phyloP scores from a whole-genome alignment of 2,888 invertebrate species.

The Chymomyza procnemis region DNA sequence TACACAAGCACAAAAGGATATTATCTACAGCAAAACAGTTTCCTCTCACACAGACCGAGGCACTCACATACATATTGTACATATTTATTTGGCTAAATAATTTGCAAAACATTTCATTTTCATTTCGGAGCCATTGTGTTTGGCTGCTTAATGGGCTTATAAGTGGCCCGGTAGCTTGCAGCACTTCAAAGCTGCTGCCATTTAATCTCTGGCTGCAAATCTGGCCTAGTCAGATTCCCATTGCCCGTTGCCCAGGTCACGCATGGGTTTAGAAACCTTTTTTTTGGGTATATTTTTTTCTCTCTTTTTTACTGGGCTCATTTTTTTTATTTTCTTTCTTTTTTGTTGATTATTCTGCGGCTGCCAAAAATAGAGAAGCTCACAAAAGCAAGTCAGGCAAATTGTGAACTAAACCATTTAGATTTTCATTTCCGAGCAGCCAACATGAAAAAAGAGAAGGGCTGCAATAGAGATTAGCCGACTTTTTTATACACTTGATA shows the following conservation, averaged over 20 bases:
- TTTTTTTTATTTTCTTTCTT: neutral
- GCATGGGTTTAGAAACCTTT: neutral
- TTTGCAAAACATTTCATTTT: constrained; percentile 57
- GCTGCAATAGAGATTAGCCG: no score
- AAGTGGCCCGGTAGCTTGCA: constrained; percentile 39
- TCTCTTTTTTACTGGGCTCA: neutral
- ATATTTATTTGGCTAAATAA: constrained; percentile 67
- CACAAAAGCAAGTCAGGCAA: neutral
- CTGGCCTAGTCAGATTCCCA: neutral
- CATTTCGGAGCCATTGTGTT: constrained; percentile 33
- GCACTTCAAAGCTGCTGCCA: constrained; percentile 1
- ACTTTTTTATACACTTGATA: no score
- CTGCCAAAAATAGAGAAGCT: neutral
- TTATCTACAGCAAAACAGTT: constrained; percentile 63
- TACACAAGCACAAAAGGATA: constrained; percentile 58
- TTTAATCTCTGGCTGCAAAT: constrained; percentile 4
- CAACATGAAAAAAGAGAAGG: neutral
- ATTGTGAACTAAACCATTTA: neutral
- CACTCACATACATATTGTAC: constrained; percentile 3
- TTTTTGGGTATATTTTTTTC: no score
- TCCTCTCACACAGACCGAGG: constrained; percentile 22
- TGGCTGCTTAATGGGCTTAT: constrained; percentile 53
- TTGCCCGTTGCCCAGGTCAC: neutral
- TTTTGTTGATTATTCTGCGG: neutral
- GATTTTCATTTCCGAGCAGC: neutral